Evolutionary conservation across 2,113 vertebrate genomes (phyloP).

Genomic region (Ginglymostoma cirratum): DNA sequence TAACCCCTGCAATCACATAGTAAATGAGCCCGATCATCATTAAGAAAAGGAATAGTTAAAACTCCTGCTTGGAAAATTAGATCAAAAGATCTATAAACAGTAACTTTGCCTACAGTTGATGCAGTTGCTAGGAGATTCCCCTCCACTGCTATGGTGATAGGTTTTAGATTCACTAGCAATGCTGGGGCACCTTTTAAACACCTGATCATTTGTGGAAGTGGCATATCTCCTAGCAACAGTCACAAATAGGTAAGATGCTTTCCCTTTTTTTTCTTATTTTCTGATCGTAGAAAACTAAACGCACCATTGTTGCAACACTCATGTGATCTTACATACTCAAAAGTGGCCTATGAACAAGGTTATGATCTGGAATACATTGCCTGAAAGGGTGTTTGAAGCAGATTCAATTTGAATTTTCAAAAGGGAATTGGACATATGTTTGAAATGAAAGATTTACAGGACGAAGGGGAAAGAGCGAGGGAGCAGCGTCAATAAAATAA

Average conservation of each 20-base stretch:
- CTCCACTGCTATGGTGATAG: conserved; percentile 32
- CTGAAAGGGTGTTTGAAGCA: too few relatives aligned
- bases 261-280: neutral
- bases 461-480: neutral
- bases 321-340: neutral
- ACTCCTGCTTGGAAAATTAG: neutral
- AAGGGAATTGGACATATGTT: neutral
- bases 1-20: neutral
- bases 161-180: neutral
- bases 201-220: neutral
- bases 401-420: neutral
- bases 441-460: neutral
- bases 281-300: neutral
- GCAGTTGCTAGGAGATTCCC: conserved; percentile 36
- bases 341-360: neutral
- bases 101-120: neutral
- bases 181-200: conserved; percentile 28
- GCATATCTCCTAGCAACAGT: conserved; percentile 22
- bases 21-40: neutral
- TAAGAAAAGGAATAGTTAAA: conserved; percentile 13
- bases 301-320: neutral
- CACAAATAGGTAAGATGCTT: neutral
- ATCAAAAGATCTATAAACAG: conserved; percentile 19
- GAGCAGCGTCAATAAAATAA: neutral
- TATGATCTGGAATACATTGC: neutral